These are phyloP conservation scores for Platycnemis pennipes DNA, from an alignment of 2,888 invertebrate species.

Conservation along the genomic window DNA sequence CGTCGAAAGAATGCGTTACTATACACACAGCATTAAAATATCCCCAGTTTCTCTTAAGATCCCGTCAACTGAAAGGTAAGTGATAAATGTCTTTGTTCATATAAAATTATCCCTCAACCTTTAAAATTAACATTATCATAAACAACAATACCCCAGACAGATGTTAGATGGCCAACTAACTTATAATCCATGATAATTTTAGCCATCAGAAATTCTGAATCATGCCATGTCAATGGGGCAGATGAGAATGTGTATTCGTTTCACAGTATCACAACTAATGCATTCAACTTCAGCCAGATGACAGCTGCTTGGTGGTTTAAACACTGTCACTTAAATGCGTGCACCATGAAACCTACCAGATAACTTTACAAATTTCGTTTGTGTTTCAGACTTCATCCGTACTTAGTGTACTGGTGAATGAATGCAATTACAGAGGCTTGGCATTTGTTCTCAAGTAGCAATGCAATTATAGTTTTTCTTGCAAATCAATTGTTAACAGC, in stretches of 20 bases:
- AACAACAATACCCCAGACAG: conserved; percentile 69
- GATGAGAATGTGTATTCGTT: conserved; percentile 64
- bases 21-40: conserved; percentile 64
- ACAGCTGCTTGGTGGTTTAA: conserved; percentile 57
- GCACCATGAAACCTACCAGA: conserved; percentile 67
- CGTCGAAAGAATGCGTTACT: conserved; percentile 57
- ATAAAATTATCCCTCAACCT: conserved; percentile 72
- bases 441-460: conserved; percentile 46
- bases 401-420: conserved; percentile 65
- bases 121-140: conserved; percentile 72
- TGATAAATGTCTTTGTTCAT: conserved; percentile 68
- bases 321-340: conserved; percentile 43
- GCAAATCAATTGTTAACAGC: conserved; percentile 64
- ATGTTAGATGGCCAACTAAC: conserved; percentile 60
- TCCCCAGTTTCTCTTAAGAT: conserved; percentile 65
- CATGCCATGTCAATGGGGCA: conserved; percentile 64
- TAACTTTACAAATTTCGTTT: conserved; percentile 62
- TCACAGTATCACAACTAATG: conserved; percentile 67
- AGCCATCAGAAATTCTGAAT: conserved; percentile 58
- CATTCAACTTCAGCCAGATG: conserved; percentile 66
- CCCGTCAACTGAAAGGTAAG: conserved; percentile 69
- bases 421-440: conserved; percentile 66
- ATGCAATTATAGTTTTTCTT: conserved; percentile 55
- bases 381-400: conserved; percentile 58
- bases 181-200: conserved; percentile 41